Percentiles rank a stretch among this genome's conserved stretches.
These are phyloP conservation scores for Gryllus longicercus DNA, from an alignment of 2,888 invertebrate genomes.

Conservation along the genomic window DNA sequence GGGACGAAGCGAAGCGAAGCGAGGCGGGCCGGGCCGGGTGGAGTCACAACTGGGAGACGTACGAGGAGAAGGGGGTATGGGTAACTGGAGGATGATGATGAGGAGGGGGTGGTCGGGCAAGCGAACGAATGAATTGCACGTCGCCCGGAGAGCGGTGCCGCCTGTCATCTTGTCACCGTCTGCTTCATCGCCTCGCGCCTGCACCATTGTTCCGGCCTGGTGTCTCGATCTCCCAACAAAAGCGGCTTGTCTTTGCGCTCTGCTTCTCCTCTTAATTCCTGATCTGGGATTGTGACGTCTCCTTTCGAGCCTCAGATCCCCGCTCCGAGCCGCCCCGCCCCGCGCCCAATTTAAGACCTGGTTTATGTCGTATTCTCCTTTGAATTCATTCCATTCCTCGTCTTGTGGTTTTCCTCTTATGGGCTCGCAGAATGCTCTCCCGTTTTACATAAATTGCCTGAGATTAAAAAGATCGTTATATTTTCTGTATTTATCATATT, in stretches of 20 bases:
- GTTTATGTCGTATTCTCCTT: background rate
- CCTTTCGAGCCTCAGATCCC: background rate
- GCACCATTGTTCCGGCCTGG: background rate
- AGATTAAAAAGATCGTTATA: background rate
- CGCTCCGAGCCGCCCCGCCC: slow-evolving; percentile 3
- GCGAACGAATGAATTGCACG: slow-evolving; percentile 1
- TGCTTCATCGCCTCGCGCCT: slow-evolving; percentile 10
- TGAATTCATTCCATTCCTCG: background rate
- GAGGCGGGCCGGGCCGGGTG: no score
- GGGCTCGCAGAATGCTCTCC: background rate
- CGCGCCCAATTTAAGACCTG: background rate
- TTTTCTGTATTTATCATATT: background rate
- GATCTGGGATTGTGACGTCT: slow-evolving; percentile 11
- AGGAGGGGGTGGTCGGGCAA: background rate
- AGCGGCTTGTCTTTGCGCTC: background rate
- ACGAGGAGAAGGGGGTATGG: background rate
- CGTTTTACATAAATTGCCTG: background rate
- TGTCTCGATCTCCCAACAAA: slow-evolving; percentile 8
- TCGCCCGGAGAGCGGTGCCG: background rate
- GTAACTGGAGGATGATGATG: background rate
- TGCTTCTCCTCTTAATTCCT: background rate
- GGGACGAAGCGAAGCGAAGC: no score
- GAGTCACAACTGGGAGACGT: background rate
- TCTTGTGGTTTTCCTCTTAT: background rate
- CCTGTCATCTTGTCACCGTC: background rate